Evolutionary conservation across 2,888 invertebrate species (phyloP), one percentile per base, ranked within the genome.

Genomic region (Phortica okadai): DNA sequence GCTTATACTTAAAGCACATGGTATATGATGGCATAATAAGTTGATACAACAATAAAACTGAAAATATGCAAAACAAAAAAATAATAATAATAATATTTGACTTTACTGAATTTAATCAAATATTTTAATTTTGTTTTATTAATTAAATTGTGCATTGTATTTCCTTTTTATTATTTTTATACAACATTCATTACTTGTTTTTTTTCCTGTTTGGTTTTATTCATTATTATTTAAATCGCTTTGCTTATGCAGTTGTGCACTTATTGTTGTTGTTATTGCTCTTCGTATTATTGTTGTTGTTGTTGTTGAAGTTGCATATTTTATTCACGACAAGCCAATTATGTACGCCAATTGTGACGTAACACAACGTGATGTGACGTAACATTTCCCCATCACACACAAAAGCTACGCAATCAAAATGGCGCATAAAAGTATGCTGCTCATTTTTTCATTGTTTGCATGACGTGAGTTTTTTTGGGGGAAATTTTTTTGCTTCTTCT

Each of bases 121-220:
- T 84, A 84, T 84, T 83, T 84, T 80, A 80, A 81, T 78, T 76
- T 76, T 75, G 64, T 82, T 83, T 83, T 80, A 82, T 84, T 83
- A 82, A 84, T 84, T 83, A 73, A 84, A 83, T 74, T 78, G 58
- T 74, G 50, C 70, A 62, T 45, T 14, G 21, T 45, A 8, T 41
- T 44, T 44, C 1, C 21, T 62, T 62, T 62, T 33, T 62, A 33
- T 62, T 25, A 21, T 21, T 62, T 25, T 62, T 21, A 21, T 25
- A 7, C 56, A 16, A 54, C 16, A 16, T 42, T 33, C 8, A 25
- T 69, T 69, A 25, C n/a, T 50, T 72, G 0, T 72, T 54, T 50
- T 72, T 44, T 54, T 44, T 10, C 16, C 16, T 2, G 6, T 21
- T 14, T 67, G 21, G 70, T 33, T 33, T 33, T 33, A 33, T 33